A percentile compares a stretch with the other conserved stretches of the same genome.
phyloP scores from a whole-genome alignment of 2,888 invertebrate species.

The Caenorhabditis sulstoni region DNA sequence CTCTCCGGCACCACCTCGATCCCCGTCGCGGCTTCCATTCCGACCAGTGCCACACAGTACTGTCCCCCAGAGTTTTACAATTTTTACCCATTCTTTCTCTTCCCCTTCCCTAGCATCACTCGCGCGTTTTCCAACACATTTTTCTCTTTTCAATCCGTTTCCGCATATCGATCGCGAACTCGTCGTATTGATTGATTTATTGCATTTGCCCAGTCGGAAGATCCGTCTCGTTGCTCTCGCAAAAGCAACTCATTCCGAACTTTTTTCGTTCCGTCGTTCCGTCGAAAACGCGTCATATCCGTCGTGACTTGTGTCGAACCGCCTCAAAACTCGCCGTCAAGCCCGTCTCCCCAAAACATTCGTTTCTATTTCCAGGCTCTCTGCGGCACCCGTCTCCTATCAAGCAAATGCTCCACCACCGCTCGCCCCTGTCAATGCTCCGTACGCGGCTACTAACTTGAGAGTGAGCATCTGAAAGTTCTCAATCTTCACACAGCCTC shows the following conservation, averaged over 20 bases:
- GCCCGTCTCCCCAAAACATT: background rate
- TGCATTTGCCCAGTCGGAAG: conserved; percentile 2
- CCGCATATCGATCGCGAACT: background rate
- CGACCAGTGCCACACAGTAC: conserved; percentile 59
- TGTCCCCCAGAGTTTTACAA: conserved; percentile 6
- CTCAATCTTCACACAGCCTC: background rate
- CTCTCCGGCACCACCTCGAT: conserved; percentile 29
- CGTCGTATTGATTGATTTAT: too few relatives aligned
- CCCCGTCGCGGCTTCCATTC: conserved; percentile 33
- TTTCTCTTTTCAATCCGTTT: conserved; percentile 16
- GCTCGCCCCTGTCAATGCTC: conserved; percentile 22
- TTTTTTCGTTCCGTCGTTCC: background rate
- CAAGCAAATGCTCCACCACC: conserved; percentile 35
- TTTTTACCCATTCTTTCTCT: conserved; percentile 13
- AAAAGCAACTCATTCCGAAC: background rate
- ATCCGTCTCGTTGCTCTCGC: conserved; percentile 26
- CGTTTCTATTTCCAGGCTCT: conserved; percentile 58
- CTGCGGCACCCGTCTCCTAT: conserved; percentile 67
- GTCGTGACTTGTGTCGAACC: conserved; percentile 9
- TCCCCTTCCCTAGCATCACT: conserved; percentile 1
- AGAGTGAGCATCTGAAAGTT: conserved; percentile 8
- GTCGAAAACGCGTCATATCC: conserved; percentile 9
- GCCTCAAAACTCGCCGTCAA: background rate
- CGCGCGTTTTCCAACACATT: conserved; percentile 9
- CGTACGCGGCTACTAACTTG: conserved; percentile 41